Evolutionary conservation across 2,888 invertebrate species (phyloP), one percentile per base, ranked within the genome.

Genomic region (Lithosia quadra): DNA sequence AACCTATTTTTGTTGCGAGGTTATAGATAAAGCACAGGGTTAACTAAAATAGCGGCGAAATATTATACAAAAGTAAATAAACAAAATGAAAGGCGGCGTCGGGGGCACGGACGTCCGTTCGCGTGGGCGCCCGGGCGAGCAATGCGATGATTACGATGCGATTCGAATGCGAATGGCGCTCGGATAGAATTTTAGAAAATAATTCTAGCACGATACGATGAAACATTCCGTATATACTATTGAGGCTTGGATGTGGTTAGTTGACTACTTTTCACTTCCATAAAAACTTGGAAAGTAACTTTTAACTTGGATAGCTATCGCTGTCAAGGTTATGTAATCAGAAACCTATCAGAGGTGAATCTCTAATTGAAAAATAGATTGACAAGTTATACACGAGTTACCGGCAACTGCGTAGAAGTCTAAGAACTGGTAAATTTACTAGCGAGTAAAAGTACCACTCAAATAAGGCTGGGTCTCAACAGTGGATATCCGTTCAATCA

Each of bases 1-100:
- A 72, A 83, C 85, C 81, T 78, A 84, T 87, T 79, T 80, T 80
- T 74, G 81, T 76, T 75, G 75, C 83, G 86, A 87, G 86, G 84
- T 76, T 84, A 80, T 73, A 77, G 78, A 86, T 85, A 82, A 84
- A 84, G 68, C 82, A 80, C 84, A 67, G 71, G 28, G 22, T 49
- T 58, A 60, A 67, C 59, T 34, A 63, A 72, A 76, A 80, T 79
- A 78, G 75, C 76, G 75, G 72, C 77, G 74, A 83, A 79, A 80
- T 74, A 66, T 74, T 39, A 77, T 74, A 63, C 69, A 76, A 80
- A 82, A 78, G 78, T 76, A 81, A 81, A 82, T 80, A 83, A 79
- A 78, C 73, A 79, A 82, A 80, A 69, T n/a, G 33, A 75, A 76
- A 76, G 21, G 28, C 33, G 62, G 57, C 53, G 34, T 39, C 58